Conservation (phyloP, 2,113 vertebrate genomes). For the Anseranas semipalmata region DNA sequence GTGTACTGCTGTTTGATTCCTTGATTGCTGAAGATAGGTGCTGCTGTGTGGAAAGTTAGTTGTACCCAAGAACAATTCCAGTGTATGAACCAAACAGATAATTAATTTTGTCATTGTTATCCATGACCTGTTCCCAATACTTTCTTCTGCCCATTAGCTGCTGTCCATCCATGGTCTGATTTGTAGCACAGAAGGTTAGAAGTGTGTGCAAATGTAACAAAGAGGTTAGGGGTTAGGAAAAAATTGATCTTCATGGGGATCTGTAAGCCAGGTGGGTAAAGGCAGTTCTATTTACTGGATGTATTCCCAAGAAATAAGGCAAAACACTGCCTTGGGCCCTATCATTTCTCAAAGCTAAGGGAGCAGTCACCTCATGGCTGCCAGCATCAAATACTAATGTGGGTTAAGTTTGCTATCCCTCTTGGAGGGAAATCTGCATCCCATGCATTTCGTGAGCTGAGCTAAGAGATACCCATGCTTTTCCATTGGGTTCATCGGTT, state of each 20-base stretch:
- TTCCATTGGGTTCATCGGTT: not conserved
- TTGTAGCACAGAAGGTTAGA: not conserved
- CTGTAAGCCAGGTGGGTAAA: not conserved
- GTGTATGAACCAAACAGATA: not conserved
- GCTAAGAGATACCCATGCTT: not conserved
- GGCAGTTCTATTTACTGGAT: not conserved
- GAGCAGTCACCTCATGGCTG: not conserved
- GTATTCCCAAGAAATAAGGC: not conserved
- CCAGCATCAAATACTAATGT: not conserved
- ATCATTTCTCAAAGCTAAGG: not conserved
- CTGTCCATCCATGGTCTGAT: not conserved
- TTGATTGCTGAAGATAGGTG: not conserved
- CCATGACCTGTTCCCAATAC: not conserved
- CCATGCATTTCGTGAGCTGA: not conserved
- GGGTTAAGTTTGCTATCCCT: not conserved
- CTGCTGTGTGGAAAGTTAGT: not conserved
- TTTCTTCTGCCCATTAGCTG: not conserved
- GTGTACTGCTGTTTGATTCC: not conserved
- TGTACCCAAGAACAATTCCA: not conserved
- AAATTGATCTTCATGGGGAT: not conserved
- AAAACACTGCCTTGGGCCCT: not conserved
- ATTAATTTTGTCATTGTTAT: not conserved
- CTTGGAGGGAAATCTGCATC: not conserved
- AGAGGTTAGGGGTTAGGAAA: not conserved
- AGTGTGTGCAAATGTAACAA: not conserved